Evolutionary conservation across 53 echinoderm and acorn worm species (phyloP).

Genomic region (Apostichopus leukothele): DNA sequence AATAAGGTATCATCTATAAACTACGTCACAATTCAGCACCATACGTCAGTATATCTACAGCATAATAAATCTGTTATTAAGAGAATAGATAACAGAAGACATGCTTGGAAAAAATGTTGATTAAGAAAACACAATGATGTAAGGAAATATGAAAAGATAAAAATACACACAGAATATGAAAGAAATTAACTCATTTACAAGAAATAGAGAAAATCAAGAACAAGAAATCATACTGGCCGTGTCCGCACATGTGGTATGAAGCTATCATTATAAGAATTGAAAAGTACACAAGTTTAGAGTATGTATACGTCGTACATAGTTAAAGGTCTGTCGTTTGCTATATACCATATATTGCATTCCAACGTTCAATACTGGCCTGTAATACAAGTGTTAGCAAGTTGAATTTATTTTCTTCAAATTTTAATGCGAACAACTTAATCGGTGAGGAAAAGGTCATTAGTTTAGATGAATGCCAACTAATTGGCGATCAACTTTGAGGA

Average conservation of each 20-base stretch:
- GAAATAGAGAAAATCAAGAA: not conserved
- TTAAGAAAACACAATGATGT: not conserved
- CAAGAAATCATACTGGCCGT: slow-evolving; percentile 14
- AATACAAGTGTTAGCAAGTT: too few relatives aligned
- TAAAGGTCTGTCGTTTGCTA: too few relatives aligned
- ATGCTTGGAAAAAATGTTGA: not conserved
- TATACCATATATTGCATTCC: too few relatives aligned
- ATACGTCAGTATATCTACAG: slow-evolving; percentile 43
- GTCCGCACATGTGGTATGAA: not conserved
- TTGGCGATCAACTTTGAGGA: too few relatives aligned
- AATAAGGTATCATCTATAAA: not conserved
- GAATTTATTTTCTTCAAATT: too few relatives aligned
- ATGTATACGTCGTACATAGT: too few relatives aligned
- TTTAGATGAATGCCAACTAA: too few relatives aligned
- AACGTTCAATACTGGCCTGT: too few relatives aligned
- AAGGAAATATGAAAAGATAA: not conserved
- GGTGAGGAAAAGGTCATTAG: too few relatives aligned
- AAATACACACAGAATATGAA: not conserved
- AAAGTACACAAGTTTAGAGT: too few relatives aligned
- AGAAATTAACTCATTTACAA: not conserved
- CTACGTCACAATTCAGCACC: slow-evolving; percentile 50
- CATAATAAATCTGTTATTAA: not conserved
- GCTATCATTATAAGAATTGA: too few relatives aligned
- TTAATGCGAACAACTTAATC: too few relatives aligned
- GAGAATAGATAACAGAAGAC: slow-evolving; percentile 7